Evolutionary conservation across 2,797 vertebrate genomes (phyloP).

Genomic region (Scyliorhinus canicula): DNA sequence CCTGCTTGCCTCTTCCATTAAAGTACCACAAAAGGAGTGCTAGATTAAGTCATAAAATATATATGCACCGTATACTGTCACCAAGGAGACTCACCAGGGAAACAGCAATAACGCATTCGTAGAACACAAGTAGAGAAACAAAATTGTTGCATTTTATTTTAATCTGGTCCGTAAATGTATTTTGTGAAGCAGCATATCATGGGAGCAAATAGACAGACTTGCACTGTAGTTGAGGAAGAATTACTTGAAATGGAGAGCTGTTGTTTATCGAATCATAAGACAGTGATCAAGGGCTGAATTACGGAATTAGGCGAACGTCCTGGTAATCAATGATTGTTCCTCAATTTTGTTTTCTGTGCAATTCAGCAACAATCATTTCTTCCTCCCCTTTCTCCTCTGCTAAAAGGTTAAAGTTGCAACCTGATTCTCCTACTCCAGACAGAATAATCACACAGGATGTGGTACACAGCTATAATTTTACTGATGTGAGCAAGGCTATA

Average conservation of each 20-base stretch:
- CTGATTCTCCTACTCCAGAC: not conserved
- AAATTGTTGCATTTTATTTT: not conserved
- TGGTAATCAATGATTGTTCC: not conserved
- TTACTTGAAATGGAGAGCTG: too few species aligned
- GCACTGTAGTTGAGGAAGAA: not conserved
- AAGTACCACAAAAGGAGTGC: not conserved
- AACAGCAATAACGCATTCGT: not conserved
- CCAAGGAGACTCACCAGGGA: not conserved
- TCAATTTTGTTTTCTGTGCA: not conserved
- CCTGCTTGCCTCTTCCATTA: not conserved
- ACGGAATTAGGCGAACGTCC: not conserved
- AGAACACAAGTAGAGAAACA: not conserved
- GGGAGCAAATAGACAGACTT: not conserved
- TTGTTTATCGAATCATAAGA: not conserved
- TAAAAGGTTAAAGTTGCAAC: not conserved
- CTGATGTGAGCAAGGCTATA: not conserved
- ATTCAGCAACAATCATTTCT: not conserved
- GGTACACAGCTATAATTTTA: not conserved
- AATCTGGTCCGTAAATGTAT: not conserved
- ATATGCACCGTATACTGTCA: not conserved
- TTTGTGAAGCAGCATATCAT: not conserved
- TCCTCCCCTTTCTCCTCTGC: not conserved
- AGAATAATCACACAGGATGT: not conserved
- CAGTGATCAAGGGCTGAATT: not conserved
- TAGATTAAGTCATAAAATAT: not conserved